Percentiles rank a stretch among this genome's conserved stretches.
Conservation (phyloP, 2,797 vertebrate genomes). For the Molossus molossus region DNA sequence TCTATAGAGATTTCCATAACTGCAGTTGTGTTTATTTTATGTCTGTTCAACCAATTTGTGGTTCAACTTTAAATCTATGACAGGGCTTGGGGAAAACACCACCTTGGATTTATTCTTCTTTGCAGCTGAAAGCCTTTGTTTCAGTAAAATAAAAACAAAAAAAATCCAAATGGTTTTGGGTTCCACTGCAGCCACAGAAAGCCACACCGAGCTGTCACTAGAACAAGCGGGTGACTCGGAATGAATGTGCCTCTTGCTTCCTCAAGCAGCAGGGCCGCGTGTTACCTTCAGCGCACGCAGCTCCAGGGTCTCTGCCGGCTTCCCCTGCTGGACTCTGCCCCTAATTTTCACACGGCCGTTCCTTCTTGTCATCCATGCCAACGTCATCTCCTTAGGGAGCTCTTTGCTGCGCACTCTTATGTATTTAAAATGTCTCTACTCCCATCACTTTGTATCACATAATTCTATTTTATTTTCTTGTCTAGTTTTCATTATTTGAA, state of each 20-base stretch:
- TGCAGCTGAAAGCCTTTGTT: background rate
- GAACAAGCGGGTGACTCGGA: slow-evolving; percentile 2
- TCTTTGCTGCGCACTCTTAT: background rate
- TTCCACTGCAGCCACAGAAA: background rate
- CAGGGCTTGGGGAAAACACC: background rate
- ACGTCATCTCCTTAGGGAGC: background rate
- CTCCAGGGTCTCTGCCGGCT: background rate
- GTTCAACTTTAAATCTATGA: background rate
- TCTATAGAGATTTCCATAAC: background rate
- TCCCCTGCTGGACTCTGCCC: background rate
- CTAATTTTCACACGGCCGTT: fast-evolving
- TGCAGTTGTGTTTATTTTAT: background rate
- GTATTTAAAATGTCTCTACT: background rate
- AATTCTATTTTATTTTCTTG: slow-evolving; percentile 27
- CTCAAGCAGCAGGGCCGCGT: background rate
- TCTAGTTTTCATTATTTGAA: background rate
- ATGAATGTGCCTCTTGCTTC: background rate
- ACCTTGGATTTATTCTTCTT: background rate
- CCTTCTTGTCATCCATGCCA: background rate
- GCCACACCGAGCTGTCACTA: background rate
- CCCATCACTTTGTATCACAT: background rate
- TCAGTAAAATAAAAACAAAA: slow-evolving; percentile 64
- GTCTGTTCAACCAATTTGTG: background rate
- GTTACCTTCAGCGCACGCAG: background rate
- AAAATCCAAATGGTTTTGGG: background rate